Base-by-base conservation (phyloP, 1,140 invertebrate species). In the Fopius arisanus region DNA sequence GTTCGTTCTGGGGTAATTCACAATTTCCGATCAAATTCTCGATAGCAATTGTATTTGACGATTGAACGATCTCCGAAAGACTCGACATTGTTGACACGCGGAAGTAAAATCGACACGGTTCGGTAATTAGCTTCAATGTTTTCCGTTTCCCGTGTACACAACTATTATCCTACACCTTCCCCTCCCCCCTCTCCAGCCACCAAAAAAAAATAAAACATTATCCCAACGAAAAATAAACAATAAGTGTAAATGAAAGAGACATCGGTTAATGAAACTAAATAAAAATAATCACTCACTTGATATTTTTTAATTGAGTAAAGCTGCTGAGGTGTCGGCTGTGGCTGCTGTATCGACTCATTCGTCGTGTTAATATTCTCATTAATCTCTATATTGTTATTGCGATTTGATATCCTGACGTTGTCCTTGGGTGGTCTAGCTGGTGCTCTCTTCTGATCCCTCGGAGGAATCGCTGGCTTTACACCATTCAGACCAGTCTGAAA, bases 271-370 rank as follows among this genome's bases (percentile, higher is more conserved):
- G 41, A 43, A 43, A 14, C 14, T 43, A 7, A 33, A 33, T 33
- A 37, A 37, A 7, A 68, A 10, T 10, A 10, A 51, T 16, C 21
- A 68, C 75, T 54, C 90, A 96, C 95, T 92, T 96, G 94, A 88
- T 95, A 96, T 86, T 96, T 96, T 79, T 93, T 93, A 83, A 97
- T 96, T 82, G 95, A 94, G 79, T 96, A 93, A 81, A 97, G 88
- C 85, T 97, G 95, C 78, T 97, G 95, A 77, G 92, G 90, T 66
- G 94, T 95, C 21, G 93, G 93, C 77, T 94, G 92, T 41, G 77
- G 84, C n/a, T 68, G 65, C 33, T 68, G 43, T 28, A 31, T 37
- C 7, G 72, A 62, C 19, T 73, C 72, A 10, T 41, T 68, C 3
- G 48, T 29, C 80, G 90, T 86, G 68, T 88, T 89, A 76, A 83